A percentile compares a stretch with the other conserved stretches of the same genome.
phyloP scores from a whole-genome alignment of 2,797 vertebrate genomes.

The Tauraco hartlaubi region DNA sequence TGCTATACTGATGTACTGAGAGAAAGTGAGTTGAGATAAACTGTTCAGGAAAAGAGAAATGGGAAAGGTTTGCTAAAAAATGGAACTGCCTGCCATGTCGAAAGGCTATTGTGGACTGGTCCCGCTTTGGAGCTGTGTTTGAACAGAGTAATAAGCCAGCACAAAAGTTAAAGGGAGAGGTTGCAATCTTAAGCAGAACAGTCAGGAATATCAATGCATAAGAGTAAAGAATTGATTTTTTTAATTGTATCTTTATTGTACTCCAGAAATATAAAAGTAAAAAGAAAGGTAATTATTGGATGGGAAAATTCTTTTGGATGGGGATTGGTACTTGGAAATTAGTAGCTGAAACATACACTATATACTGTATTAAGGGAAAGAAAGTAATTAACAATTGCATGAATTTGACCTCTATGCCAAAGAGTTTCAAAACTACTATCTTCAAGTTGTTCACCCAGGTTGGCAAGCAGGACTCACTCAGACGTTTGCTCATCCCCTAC shows the following conservation, averaged over 20 bases:
- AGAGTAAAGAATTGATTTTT: background rate
- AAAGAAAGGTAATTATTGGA: background rate
- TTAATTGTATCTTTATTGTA: background rate
- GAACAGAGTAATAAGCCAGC: background rate
- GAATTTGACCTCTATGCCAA: background rate
- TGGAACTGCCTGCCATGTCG: background rate
- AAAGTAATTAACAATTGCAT: background rate
- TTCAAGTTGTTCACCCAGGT: background rate
- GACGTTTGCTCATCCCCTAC: fast-evolving
- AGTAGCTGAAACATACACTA: background rate
- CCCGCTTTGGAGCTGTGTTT: background rate
- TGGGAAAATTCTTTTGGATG: background rate
- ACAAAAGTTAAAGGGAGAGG: background rate
- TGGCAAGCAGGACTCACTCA: background rate
- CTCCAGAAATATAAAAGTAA: background rate
- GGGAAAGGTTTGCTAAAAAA: background rate
- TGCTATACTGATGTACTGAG: background rate
- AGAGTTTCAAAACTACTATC: background rate
- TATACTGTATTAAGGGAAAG: background rate
- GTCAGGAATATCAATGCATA: background rate
- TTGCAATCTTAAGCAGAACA: background rate
- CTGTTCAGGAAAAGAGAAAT: background rate
- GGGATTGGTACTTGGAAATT: background rate
- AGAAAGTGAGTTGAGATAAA: background rate
- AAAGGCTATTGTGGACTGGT: background rate